Conservation (phyloP, 2,888 invertebrate species). For the Parnassius apollo region DNA sequence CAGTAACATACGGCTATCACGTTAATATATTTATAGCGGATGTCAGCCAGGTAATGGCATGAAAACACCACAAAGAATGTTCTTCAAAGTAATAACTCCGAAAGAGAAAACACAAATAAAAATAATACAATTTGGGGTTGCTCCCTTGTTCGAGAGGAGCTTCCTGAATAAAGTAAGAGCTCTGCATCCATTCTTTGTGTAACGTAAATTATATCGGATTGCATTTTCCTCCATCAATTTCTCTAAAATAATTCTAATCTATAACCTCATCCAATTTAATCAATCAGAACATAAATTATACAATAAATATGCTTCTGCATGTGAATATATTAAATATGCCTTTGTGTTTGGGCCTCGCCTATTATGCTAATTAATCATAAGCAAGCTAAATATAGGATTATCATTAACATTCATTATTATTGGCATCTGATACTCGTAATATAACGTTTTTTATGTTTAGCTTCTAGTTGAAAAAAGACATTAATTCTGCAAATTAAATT, state of each 20-base stretch:
- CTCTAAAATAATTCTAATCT: slow-evolving; percentile 4
- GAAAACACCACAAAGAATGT: slow-evolving; percentile 72
- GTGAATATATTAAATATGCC: too few relatives aligned
- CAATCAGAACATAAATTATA: too few relatives aligned
- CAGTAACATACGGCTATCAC: slow-evolving; percentile 59
- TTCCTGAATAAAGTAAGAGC: slow-evolving; percentile 61
- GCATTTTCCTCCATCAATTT: not conserved
- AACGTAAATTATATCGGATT: slow-evolving; percentile 10
- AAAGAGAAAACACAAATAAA: slow-evolving; percentile 63
- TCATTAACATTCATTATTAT: too few relatives aligned
- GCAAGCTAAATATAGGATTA: too few relatives aligned
- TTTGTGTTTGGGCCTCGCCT: too few relatives aligned
- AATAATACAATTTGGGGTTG: slow-evolving; percentile 56
- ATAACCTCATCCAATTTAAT: too few relatives aligned
- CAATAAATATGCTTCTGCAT: too few relatives aligned
- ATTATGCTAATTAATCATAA: too few relatives aligned
- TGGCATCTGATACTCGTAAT: too few relatives aligned
- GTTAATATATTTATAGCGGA: slow-evolving; percentile 75
- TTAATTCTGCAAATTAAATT: too few relatives aligned
- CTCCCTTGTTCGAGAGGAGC: slow-evolving; percentile 43
- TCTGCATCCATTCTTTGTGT: slow-evolving; percentile 14
- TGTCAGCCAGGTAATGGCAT: slow-evolving; percentile 77
- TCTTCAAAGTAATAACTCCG: slow-evolving; percentile 56
- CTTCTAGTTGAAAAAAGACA: too few relatives aligned
- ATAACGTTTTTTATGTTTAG: too few relatives aligned